phyloP scores from a whole-genome alignment of 2,797 vertebrate genomes.

The Sebastes diploproa region DNA sequence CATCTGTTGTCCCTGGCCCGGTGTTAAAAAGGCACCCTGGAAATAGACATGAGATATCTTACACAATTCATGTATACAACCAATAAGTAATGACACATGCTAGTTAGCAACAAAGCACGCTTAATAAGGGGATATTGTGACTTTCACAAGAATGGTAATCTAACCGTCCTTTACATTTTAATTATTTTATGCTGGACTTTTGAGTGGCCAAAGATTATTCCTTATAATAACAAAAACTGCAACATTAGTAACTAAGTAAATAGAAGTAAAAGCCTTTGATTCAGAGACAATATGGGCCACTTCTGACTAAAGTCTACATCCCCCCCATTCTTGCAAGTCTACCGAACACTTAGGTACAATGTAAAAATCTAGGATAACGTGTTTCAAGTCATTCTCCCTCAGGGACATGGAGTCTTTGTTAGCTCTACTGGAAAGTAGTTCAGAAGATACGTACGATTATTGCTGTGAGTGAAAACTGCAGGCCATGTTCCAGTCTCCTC shows the following conservation, averaged over 20 bases:
- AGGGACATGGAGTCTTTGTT: slow-evolving; percentile 19
- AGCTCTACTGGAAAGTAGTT: slow-evolving; percentile 37
- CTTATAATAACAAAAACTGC: background rate
- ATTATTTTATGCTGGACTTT: background rate
- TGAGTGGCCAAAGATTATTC: background rate
- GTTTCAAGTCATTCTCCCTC: slow-evolving; percentile 19
- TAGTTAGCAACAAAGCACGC: background rate
- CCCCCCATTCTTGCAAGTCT: background rate
- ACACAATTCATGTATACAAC: fast-evolving
- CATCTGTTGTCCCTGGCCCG: too few relatives aligned
- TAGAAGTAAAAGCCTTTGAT: background rate
- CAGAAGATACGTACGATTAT: slow-evolving; percentile 20
- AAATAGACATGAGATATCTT: too few relatives aligned
- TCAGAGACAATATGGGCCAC: background rate
- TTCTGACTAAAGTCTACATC: background rate
- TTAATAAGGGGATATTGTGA: too few relatives aligned
- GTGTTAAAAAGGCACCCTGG: too few relatives aligned
- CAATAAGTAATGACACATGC: too few relatives aligned
- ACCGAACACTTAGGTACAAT: background rate
- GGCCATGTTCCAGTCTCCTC: slow-evolving; percentile 14
- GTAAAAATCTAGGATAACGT: slow-evolving; percentile 24
- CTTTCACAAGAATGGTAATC: background rate
- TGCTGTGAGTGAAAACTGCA: slow-evolving; percentile 33
- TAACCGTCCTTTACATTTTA: background rate
- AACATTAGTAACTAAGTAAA: background rate